phyloP scores from a whole-genome alignment of 2,113 vertebrate genomes.

The Grammomys surdaster region DNA sequence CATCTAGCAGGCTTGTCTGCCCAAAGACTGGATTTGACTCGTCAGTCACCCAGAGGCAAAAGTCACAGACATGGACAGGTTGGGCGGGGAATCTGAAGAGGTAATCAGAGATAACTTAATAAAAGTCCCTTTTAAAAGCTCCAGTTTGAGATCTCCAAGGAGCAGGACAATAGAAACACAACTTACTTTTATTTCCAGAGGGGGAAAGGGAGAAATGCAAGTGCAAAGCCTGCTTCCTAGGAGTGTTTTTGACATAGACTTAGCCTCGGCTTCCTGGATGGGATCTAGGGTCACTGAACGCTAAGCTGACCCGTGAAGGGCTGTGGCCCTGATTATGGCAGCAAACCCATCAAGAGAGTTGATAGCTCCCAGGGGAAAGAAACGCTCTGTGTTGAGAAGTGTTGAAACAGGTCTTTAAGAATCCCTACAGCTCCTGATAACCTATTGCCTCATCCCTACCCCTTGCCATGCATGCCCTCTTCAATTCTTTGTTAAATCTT shows the following conservation, averaged over 20 bases:
- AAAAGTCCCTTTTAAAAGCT: background rate
- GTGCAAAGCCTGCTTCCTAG: background rate
- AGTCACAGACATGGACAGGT: background rate
- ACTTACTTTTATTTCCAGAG: conserved; percentile 53
- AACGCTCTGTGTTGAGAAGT: background rate
- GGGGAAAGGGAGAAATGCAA: background rate
- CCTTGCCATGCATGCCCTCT: background rate
- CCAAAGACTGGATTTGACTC: background rate
- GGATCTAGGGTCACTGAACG: background rate
- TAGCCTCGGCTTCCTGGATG: background rate
- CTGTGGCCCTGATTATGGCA: background rate
- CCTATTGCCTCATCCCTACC: background rate
- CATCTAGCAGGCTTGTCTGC: background rate
- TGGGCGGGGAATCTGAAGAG: background rate
- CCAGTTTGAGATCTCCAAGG: background rate
- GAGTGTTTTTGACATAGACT: background rate
- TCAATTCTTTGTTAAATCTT: background rate
- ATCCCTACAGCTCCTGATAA: background rate
- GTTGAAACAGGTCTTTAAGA: background rate
- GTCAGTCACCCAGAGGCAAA: background rate
- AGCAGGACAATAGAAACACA: conserved; percentile 10
- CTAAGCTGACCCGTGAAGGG: background rate
- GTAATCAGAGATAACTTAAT: background rate
- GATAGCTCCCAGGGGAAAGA: background rate
- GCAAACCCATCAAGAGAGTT: background rate